Base-by-base conservation (phyloP, 2,888 invertebrate genomes). In the Pardosa pseudoannulata region DNA sequence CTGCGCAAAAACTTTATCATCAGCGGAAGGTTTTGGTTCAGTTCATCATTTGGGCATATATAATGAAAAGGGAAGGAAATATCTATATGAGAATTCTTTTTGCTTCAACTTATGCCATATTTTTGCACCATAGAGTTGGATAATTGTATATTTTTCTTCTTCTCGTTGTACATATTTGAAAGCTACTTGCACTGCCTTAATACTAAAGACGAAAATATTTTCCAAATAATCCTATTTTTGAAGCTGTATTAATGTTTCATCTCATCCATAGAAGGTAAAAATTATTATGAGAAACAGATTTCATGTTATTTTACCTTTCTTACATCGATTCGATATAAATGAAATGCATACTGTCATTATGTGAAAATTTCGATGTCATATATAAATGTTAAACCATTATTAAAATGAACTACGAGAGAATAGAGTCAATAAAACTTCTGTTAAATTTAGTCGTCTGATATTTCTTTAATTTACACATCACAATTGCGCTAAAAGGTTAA, bases 121-220 rank as follows among this genome's bases (percentile, higher is more conserved):
- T 0, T 62, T 28, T 62, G 62, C 62, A 62, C 62, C 27, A 19
- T 62, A 27, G 62, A 28, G 27, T 3, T 2, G 46, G n/a, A 7
- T 13, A 7, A 28, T 1, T 62, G 62, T 27, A 23, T 28, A 9
- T 28, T 19, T 62, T n/a, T n/a, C n/a, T n/a, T n/a, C n/a, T n/a
- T 62, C 62, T 11, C 28, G 28, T 28, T 28, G 28, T 62, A 41
- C 11, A 70, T 67, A 31, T 28, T 73, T 80, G 23, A 67, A 73
- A 81, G 81, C 81, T 75, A 70, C 62, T 75, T 82, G 81, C 81
- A 82, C 81, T 82, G 81, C 81, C 81, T 75, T 13, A 72, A 71
- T 41, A 9, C 27, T 23, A 50, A 65, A 41, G 27, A 67, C 46
- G 23, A 13, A 65, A 19, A 29, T 79, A 79, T 79, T 79, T 79